phyloP scores from a whole-genome alignment of 2,797 vertebrate genomes.

The Sebastes jordani region DNA sequence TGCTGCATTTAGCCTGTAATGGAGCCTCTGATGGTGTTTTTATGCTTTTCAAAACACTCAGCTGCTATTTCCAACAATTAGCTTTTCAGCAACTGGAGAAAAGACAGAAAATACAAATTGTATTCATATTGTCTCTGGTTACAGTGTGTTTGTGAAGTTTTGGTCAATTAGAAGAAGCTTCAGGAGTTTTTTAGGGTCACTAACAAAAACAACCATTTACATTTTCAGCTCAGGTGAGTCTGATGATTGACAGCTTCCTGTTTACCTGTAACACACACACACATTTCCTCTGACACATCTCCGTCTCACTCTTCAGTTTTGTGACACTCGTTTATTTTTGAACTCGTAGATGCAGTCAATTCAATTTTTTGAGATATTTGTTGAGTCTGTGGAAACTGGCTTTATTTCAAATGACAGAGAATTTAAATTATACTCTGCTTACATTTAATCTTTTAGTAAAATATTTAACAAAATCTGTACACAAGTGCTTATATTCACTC shows the following conservation, averaged over 20 bases:
- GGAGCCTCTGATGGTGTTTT: not conserved
- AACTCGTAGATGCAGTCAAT: not conserved
- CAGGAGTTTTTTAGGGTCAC: not conserved
- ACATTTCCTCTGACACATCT: not conserved
- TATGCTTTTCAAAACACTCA: not conserved
- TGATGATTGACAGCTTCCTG: slow-evolving; percentile 4
- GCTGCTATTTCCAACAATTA: not conserved
- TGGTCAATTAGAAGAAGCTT: not conserved
- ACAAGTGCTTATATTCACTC: not conserved
- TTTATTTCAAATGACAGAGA: not conserved
- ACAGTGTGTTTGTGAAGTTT: not conserved
- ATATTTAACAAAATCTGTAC: not conserved
- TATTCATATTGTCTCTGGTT: not conserved
- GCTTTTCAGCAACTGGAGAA: not conserved
- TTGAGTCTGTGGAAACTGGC: not conserved
- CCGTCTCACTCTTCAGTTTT: not conserved
- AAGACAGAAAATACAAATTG: not conserved
- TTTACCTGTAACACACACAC: not conserved
- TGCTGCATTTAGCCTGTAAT: not conserved
- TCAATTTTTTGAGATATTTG: not conserved
- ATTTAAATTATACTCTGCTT: not conserved
- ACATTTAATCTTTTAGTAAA: not conserved
- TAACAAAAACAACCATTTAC: not conserved
- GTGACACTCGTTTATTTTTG: not conserved
- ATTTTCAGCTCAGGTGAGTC: not conserved